Evolutionary conservation across 2,888 invertebrate genomes (phyloP).

Genomic region (Sabellastarte sp.): DNA sequence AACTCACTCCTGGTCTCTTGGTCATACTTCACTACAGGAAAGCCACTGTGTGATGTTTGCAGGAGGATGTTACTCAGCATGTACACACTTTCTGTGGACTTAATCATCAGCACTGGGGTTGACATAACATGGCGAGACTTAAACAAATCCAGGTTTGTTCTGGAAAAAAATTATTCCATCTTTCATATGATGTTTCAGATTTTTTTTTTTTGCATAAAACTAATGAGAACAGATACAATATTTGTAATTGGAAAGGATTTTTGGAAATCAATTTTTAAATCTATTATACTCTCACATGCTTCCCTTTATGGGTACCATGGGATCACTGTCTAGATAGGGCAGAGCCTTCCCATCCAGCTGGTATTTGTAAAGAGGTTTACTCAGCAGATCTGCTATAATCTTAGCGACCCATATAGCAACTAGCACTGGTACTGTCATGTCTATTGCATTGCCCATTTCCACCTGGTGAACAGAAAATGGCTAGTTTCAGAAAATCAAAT

Average conservation of each 20-base stretch:
- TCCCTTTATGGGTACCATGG: slow-evolving; percentile 22
- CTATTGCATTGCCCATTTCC: slow-evolving; percentile 32
- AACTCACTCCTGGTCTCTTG: slow-evolving; percentile 28
- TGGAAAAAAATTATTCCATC: too few species aligned
- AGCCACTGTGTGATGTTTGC: slow-evolving; percentile 48
- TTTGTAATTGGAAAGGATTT: too few species aligned
- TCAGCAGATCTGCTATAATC: slow-evolving; percentile 26
- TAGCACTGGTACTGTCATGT: slow-evolving; percentile 28
- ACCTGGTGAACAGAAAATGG: too few species aligned
- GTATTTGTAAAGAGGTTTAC: slow-evolving; percentile 30
- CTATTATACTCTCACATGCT: too few species aligned
- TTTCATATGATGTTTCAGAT: too few species aligned
- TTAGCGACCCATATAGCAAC: slow-evolving; percentile 30
- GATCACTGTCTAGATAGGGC: slow-evolving; percentile 31
- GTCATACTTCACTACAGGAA: slow-evolving; percentile 43
- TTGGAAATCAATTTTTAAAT: too few species aligned
- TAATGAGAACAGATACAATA: too few species aligned
- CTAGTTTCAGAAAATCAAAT: too few species aligned
- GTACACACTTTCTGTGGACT: slow-evolving; percentile 31
- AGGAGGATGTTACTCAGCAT: slow-evolving; percentile 41
- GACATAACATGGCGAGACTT: slow-evolving; percentile 44
- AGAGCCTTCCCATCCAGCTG: slow-evolving; percentile 29
- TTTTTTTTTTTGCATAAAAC: too few species aligned
- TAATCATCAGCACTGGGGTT: slow-evolving; percentile 35
- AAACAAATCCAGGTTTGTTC: slow-evolving; percentile 48